Percentiles rank a stretch among this genome's conserved stretches.
These are phyloP conservation scores for Masticophis lateralis DNA, from an alignment of 2,797 vertebrate genomes.

Conservation along the genomic window DNA sequence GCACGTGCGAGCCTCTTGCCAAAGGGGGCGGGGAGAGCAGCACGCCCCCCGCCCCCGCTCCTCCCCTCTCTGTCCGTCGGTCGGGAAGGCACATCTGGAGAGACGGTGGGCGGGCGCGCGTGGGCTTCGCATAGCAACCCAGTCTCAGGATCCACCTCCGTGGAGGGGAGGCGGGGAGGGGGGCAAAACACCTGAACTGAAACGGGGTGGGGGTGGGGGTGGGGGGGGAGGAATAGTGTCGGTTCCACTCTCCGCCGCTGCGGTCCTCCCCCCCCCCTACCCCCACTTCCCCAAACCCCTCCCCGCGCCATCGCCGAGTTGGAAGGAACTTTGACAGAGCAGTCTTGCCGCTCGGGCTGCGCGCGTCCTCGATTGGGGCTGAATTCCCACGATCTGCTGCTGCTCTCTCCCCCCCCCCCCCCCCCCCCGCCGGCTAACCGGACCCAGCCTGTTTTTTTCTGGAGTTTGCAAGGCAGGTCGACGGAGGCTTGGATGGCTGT, in stretches of 20 bases:
- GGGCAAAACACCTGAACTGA: no score
- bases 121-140: neutral
- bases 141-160: neutral
- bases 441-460: no score
- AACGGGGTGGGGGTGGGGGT: no score
- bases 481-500: neutral
- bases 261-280: neutral
- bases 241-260: neutral
- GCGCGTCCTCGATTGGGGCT: neutral
- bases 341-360: neutral
- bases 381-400: neutral
- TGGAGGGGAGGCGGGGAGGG: no score
- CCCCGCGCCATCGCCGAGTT: neutral
- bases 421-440: neutral
- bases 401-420: no score
- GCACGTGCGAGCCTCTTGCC: neutral
- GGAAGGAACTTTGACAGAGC: neutral
- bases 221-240: accelerated
- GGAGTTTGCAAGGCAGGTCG: neutral
- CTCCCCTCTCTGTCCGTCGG: neutral
- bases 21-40: neutral
- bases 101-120: neutral
- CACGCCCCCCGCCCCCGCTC: neutral
- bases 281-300: no score
- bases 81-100: neutral